phyloP scores from a whole-genome alignment of 1,140 invertebrate species.

The Drosophila pectinifera region DNA sequence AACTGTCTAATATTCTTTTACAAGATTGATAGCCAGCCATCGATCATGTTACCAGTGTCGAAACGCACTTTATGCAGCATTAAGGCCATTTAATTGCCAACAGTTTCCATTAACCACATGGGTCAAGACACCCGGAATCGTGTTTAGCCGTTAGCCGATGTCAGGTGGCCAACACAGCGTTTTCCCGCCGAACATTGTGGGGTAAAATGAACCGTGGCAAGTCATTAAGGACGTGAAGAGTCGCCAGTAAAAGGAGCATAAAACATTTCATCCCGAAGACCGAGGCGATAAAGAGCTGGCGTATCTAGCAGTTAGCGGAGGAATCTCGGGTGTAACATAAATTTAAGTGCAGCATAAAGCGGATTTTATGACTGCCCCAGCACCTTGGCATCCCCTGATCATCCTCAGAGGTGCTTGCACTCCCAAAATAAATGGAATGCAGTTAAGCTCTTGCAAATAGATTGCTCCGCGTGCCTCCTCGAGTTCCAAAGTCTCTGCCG shows the following conservation, averaged over 20 bases:
- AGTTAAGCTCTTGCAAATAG: slow-evolving; percentile 58
- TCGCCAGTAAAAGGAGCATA: slow-evolving; percentile 64
- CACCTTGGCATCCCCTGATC: slow-evolving; percentile 6
- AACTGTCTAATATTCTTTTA: slow-evolving; percentile 5
- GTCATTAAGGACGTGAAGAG: slow-evolving; percentile 64
- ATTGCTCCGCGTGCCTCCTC: slow-evolving; percentile 24
- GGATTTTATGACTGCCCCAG: slow-evolving; percentile 68
- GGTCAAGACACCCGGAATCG: slow-evolving; percentile 23
- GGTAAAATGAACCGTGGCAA: slow-evolving; percentile 53
- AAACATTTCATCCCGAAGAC: slow-evolving; percentile 65
- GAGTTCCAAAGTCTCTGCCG: slow-evolving; percentile 1
- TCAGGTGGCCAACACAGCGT: slow-evolving; percentile 27
- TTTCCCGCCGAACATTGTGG: slow-evolving; percentile 44
- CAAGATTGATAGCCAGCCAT: slow-evolving; percentile 26
- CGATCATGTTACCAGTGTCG: slow-evolving; percentile 34
- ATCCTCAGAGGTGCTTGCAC: slow-evolving; percentile 42
- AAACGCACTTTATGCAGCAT: slow-evolving; percentile 28
- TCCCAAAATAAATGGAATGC: slow-evolving; percentile 75
- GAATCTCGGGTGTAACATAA: slow-evolving; percentile 81
- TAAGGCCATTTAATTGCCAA: slow-evolving; percentile 41
- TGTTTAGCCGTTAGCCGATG: slow-evolving; percentile 13
- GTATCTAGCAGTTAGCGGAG: slow-evolving; percentile 62
- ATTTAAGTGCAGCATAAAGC: slow-evolving; percentile 82
- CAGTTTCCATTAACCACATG: slow-evolving; percentile 31
- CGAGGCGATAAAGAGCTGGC: slow-evolving; percentile 62